Evolutionary conservation across 1,140 invertebrate genomes (phyloP), one percentile per base, ranked within the genome.

Genomic region (Brachionus rotundiformis): DNA sequence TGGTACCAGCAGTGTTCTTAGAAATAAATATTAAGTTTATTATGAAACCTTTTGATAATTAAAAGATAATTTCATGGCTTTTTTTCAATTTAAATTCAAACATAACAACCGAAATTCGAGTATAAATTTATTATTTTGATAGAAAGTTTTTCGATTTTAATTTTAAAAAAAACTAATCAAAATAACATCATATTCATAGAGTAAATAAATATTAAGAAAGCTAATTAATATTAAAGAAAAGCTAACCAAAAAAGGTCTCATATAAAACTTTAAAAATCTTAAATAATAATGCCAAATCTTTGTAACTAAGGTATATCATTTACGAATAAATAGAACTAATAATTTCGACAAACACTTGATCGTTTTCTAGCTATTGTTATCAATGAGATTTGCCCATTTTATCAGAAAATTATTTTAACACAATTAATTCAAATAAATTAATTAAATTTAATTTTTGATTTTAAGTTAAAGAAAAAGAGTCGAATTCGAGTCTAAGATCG

Each of bases 401-500:
- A 19, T 16, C 2, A 16, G 19, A 54, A 25, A 54, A 54, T 41
- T 41, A 41, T 11, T 41, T 41, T 10, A 41, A 41, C 19, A 27
- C 25, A 59, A 27, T 59, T 59, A 27, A 29, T 27, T 63, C 29
- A 29, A 63, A 29, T 63, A 63, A 29, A 29, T 36, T 13, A 39
- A 39, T 11, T 23, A 73, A 31, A 44, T 73, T 29, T 44, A n/a
- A 44, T 73, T 44, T 25, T 27, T 44, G 13, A 41, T 73, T 25
- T 23, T 73, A 73, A 73, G 68, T 41, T 44, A 73, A 73, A 73
- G 68, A 73, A 73, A 73, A 73, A 47, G 68, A 73, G 39, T 25
- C 13, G 2, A 44, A 25, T 19, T 19, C 68, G 19, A 16, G 44
- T 27, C 13, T 73, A 1, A 73, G 44, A 73, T 44, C 68, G 11